These are phyloP conservation scores for Cartodere bifasciata DNA, from an alignment of 2,888 invertebrate genomes.

Conservation along the genomic window DNA sequence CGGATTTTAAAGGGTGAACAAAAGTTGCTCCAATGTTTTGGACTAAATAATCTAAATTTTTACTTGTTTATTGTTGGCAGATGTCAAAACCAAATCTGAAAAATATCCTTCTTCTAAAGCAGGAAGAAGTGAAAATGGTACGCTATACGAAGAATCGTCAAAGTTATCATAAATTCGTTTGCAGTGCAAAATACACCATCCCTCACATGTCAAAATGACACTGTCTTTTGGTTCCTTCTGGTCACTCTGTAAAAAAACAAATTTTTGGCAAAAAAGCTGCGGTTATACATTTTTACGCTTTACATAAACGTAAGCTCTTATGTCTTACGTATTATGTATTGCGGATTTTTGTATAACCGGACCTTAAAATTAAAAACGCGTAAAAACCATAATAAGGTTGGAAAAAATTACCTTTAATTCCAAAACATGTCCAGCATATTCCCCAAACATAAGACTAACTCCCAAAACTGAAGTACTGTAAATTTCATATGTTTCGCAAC, in stretches of 20 bases:
- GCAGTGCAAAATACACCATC: constrained; percentile 50
- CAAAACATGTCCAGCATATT: constrained; percentile 51
- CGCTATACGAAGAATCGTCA: constrained; percentile 35
- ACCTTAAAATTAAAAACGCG: no score
- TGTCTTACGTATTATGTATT: no score
- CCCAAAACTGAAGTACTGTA: constrained; percentile 29
- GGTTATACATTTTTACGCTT: no score
- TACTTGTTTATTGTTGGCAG: constrained; percentile 41
- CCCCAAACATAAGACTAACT: constrained; percentile 44
- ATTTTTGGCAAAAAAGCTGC: no score
- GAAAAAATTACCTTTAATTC: constrained; percentile 47
- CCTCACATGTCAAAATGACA: constrained; percentile 45
- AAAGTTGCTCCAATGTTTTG: constrained; percentile 5
- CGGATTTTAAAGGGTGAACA: no score
- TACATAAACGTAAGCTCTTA: no score
- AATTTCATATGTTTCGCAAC: constrained; percentile 56
- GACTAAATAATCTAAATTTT: constrained; percentile 15
- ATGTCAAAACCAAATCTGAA: constrained; percentile 42
- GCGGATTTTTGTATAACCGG: no score
- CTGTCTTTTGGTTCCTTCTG: constrained; percentile 38
- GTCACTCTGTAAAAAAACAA: constrained; percentile 23
- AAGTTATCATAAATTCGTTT: constrained; percentile 40
- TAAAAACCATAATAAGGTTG: no score
- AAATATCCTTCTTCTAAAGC: constrained; percentile 54
- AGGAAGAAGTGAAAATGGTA: constrained; percentile 48